Base-by-base conservation (phyloP, 2,888 invertebrate genomes). In the Ceriagrion tenellum region DNA sequence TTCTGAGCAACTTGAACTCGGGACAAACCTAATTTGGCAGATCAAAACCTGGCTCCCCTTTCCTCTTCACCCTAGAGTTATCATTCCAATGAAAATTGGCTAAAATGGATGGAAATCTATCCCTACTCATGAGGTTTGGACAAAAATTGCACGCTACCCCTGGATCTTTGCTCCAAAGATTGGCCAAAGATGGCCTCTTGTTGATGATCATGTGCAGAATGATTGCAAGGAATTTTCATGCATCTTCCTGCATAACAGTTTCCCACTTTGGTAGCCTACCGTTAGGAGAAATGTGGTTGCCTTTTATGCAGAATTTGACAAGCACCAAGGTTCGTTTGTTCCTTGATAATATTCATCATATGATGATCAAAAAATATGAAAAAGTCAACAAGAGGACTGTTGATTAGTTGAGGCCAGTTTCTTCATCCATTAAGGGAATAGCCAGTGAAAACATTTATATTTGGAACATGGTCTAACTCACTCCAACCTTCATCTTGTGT, bases 161-260 rank as follows among this genome's bases (percentile, higher is more conserved):
- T n/a, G n/a, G n/a, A 74, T 74, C n/a, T 74, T n/a, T 30, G 30
- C n/a, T 74, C 74, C 74, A 30, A 74, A n/a, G 74, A 74, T 74
- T n/a, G 74, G 74, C n/a, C 74, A 74, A 30, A 13, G 74, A 74
- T n/a, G n/a, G n/a, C n/a, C n/a, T n/a, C n/a, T n/a, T n/a, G n/a
- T n/a, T 74, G 30, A 74, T 30, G 30, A n/a, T 74, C 74, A 74
- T 74, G 74, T 74, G n/a, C 30, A n/a, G 30, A 74, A 30, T 74
- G 16, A 74, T 8, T 10, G 74, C 74, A 0, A 30, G n/a, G 74
- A 74, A 74, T 30, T 30, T 63, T 63, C 63, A 20, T 23, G 20
- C 63, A 63, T 63, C 63, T 63, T 23, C 63, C 16, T 23, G 63
- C 63, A 23, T 23, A 63, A 63, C 63, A 63, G 63, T 63, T 63